phyloP scores from a whole-genome alignment of 2,113 vertebrate genomes.

The Mugil cephalus region DNA sequence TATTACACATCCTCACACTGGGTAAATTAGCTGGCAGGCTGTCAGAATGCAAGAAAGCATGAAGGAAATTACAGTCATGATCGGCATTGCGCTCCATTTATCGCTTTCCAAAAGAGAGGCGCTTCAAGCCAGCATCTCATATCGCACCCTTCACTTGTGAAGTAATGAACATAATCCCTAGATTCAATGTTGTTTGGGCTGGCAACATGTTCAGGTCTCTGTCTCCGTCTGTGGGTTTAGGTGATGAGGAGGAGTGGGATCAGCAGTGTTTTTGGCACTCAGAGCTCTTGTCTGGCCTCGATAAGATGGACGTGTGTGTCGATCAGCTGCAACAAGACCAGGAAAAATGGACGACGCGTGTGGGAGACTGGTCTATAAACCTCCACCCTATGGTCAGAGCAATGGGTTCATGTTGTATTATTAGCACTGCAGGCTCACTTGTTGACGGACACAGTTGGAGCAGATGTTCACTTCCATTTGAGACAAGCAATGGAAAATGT shows the following conservation, averaged over 20 bases:
- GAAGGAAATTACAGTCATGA: conserved; percentile 26
- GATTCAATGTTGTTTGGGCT: conserved; percentile 17
- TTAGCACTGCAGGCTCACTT: neutral
- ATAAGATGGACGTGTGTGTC: conserved; percentile 80
- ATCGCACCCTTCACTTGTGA: conserved; percentile 11
- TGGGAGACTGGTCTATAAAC: conserved; percentile 42
- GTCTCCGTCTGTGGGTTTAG: conserved; percentile 70
- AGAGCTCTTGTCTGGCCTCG: conserved; percentile 79
- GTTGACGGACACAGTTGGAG: neutral
- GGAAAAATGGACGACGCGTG: conserved; percentile 63
- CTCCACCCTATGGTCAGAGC: conserved; percentile 58
- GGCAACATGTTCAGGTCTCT: conserved; percentile 15
- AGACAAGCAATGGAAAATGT: conserved; percentile 2
- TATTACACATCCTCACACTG: conserved; percentile 73
- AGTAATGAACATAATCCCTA: conserved; percentile 23
- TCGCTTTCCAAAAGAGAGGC: conserved; percentile 19
- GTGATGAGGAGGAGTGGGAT: conserved; percentile 87
- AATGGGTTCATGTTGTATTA: conserved; percentile 3
- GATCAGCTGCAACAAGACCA: conserved; percentile 81
- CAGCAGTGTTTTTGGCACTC: conserved; percentile 81
- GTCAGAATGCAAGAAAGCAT: conserved; percentile 11
- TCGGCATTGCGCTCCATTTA: conserved; percentile 16
- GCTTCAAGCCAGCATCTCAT: neutral
- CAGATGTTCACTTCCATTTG: conserved; percentile 1
- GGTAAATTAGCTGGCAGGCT: conserved; percentile 63